phyloP scores from a whole-genome alignment of 2,888 invertebrate species.

The Amaurobius ferox region DNA sequence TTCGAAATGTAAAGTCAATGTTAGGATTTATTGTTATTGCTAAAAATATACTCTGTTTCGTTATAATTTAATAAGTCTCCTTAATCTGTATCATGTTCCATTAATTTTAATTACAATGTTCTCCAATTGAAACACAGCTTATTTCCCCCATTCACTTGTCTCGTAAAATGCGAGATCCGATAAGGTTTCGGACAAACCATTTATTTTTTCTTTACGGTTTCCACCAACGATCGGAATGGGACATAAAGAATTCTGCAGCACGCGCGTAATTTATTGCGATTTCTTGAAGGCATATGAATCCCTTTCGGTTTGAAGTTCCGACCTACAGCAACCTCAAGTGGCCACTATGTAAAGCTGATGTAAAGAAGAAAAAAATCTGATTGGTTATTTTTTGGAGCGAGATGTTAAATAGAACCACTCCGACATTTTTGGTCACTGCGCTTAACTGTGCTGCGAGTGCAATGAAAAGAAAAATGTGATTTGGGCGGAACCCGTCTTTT shows the following conservation, averaged over 20 bases:
- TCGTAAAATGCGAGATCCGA: constrained; percentile 7
- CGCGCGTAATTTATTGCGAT: constrained; percentile 26
- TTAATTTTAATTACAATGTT: no score
- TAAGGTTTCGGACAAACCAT: constrained; percentile 9
- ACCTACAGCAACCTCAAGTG: constrained; percentile 20
- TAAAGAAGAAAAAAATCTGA: not conserved
- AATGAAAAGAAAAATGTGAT: no score
- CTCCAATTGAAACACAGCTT: no score
- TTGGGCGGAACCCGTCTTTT: no score
- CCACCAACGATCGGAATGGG: constrained; percentile 17
- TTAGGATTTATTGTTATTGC: no score
- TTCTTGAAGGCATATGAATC: constrained; percentile 8
- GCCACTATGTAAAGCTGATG: constrained; percentile 8
- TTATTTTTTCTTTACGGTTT: constrained; percentile 3
- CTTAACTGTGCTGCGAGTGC: no score
- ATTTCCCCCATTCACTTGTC: not conserved
- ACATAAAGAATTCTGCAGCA: constrained; percentile 25
- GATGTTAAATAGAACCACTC: not conserved
- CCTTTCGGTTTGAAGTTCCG: not conserved
- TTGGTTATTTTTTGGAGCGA: no score
- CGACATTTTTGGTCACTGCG: constrained; percentile 9
- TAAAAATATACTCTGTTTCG: no score
- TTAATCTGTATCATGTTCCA: no score
- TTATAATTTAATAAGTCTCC: no score
- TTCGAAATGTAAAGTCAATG: no score